Evolutionary conservation across 2,888 invertebrate species (phyloP).

Genomic region (Plebejus melissa): DNA sequence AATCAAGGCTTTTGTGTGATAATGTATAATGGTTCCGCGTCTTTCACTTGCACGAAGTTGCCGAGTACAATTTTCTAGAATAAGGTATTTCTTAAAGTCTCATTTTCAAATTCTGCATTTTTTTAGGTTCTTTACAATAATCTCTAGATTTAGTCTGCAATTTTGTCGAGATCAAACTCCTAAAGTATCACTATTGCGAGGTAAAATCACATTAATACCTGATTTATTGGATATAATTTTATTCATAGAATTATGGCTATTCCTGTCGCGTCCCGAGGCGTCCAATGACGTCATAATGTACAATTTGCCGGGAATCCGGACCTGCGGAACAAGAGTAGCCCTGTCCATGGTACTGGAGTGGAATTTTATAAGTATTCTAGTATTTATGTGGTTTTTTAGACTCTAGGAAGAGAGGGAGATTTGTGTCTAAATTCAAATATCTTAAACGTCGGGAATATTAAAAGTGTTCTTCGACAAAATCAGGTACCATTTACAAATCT

Average conservation of each 20-base stretch:
- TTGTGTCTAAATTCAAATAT: too few species aligned
- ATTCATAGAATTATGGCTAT: slow-evolving; percentile 53
- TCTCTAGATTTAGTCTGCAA: background rate
- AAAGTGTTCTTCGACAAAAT: too few species aligned
- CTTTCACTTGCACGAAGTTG: too few species aligned
- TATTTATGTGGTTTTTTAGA: background rate
- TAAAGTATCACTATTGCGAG: background rate
- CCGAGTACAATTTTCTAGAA: too few species aligned
- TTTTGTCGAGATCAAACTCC: background rate
- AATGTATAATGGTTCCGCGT: too few species aligned
- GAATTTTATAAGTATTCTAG: slow-evolving; percentile 3
- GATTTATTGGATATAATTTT: slow-evolving; percentile 46
- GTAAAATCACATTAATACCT: background rate
- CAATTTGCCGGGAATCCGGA: slow-evolving; percentile 51
- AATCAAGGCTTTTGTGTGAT: too few species aligned
- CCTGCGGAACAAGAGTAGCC: slow-evolving; percentile 37
- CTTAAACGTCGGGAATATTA: too few species aligned
- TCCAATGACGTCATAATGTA: slow-evolving; percentile 52
- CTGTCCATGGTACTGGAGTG: slow-evolving; percentile 18
- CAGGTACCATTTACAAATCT: too few species aligned
- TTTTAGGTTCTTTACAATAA: background rate
- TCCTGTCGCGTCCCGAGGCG: slow-evolving; percentile 43
- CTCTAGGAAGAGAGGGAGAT: background rate
- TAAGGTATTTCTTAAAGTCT: too few species aligned
- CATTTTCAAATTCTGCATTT: background rate